These are phyloP conservation scores for Pseudomyrmex gracilis DNA, from an alignment of 1,140 invertebrate genomes.

Conservation along the genomic window DNA sequence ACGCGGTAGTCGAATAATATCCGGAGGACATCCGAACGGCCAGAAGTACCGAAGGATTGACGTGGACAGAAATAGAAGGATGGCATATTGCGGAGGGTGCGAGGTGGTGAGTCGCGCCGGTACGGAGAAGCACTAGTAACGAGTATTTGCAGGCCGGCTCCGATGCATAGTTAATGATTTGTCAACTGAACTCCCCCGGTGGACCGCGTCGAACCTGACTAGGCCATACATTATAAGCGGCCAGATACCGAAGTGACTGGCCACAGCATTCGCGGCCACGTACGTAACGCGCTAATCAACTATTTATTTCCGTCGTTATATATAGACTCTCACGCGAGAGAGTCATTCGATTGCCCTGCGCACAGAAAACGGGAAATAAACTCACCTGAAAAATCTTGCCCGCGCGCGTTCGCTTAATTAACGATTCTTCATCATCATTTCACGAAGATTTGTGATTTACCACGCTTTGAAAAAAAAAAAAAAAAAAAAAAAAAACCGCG, in stretches of 20 bases:
- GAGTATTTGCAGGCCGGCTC: slow-evolving; percentile 85
- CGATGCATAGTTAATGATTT: slow-evolving; percentile 87
- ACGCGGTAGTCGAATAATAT: slow-evolving; percentile 13
- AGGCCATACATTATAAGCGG: slow-evolving; percentile 83
- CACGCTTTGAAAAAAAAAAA: background rate
- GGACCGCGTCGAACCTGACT: slow-evolving; percentile 81
- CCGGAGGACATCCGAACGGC: slow-evolving; percentile 46
- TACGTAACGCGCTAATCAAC: slow-evolving; percentile 50
- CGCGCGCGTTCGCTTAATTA: slow-evolving; percentile 31
- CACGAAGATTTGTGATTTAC: background rate
- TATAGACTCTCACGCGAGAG: slow-evolving; percentile 18
- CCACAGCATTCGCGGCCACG: slow-evolving; percentile 45
- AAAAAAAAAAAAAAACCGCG: too few relatives aligned
- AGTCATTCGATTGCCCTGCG: background rate
- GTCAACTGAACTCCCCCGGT: slow-evolving; percentile 81
- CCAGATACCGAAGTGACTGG: slow-evolving; percentile 76
- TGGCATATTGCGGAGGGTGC: slow-evolving; percentile 62
- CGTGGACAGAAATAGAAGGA: slow-evolving; percentile 57
- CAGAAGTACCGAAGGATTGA: slow-evolving; percentile 39
- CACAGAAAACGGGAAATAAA: background rate
- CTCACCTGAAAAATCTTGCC: background rate
- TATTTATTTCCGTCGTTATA: slow-evolving; percentile 53
- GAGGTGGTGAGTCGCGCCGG: slow-evolving; percentile 61
- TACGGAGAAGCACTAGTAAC: slow-evolving; percentile 83
- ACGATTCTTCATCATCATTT: background rate